Evolutionary conservation across 2,888 invertebrate genomes (phyloP).

Genomic region (Corbicula japonica): DNA sequence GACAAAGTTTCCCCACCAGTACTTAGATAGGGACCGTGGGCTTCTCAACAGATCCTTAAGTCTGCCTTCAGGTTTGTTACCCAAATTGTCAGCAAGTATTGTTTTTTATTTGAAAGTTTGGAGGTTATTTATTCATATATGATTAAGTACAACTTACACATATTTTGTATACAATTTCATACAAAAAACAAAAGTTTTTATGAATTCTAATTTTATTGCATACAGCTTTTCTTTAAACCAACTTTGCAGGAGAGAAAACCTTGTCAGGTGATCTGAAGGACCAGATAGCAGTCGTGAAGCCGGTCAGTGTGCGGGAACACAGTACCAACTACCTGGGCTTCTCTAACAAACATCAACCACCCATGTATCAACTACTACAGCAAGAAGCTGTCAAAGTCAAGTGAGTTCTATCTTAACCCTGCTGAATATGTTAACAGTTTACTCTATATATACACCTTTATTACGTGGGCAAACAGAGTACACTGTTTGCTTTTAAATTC

Average conservation of each 20-base stretch:
- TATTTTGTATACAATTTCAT: too few species aligned
- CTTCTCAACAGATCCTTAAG: conserved; percentile 74
- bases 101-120: conserved; percentile 9
- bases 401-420: too few species aligned
- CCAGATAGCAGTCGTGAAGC: conserved; percentile 47
- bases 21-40: conserved; percentile 89
- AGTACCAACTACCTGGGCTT: conserved; percentile 90
- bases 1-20: conserved; percentile 80
- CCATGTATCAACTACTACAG: conserved; percentile 76
- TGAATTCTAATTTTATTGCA: too few species aligned
- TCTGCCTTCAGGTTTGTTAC: conserved; percentile 11
- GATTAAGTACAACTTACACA: too few species aligned
- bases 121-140: neutral
- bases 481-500: too few species aligned
- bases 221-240: too few species aligned
- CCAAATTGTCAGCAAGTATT: conserved; percentile 10
- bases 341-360: conserved; percentile 79
- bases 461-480: too few species aligned
- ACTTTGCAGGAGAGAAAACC: conserved; percentile 28
- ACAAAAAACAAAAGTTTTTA: too few species aligned
- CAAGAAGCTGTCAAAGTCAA: conserved; percentile 76
- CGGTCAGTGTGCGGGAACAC: conserved; percentile 61
- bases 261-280: conserved; percentile 38
- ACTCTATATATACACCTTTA: too few species aligned
- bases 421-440: too few species aligned